Percentiles rank a stretch among this genome's conserved stretches.
Evolutionary conservation across 1,140 invertebrate species (phyloP).

Genomic region (Trichomalopsis sarcophagae): DNA sequence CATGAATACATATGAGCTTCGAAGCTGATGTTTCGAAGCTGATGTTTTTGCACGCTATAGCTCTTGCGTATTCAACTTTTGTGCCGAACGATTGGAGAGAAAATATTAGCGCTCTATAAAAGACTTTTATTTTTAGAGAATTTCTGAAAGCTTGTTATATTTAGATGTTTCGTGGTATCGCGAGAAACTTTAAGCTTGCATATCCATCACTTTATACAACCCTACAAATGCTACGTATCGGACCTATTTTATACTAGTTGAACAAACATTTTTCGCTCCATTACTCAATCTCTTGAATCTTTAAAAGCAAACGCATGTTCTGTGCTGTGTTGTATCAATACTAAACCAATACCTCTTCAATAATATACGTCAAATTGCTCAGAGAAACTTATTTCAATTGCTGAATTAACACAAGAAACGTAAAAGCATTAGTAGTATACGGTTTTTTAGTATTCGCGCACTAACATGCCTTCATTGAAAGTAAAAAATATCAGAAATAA

Average conservation of each 20-base stretch:
- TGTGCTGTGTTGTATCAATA: background rate
- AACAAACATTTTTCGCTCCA: background rate
- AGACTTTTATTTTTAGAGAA: too few relatives aligned
- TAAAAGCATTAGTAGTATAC: background rate
- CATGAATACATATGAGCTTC: slow-evolving; percentile 64
- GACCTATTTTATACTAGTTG: too few relatives aligned
- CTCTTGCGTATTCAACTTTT: too few relatives aligned
- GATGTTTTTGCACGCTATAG: too few relatives aligned
- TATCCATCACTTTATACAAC: background rate
- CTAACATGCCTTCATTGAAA: background rate
- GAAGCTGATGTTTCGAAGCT: too few relatives aligned
- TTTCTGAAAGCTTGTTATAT: background rate
- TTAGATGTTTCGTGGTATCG: background rate
- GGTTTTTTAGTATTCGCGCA: background rate
- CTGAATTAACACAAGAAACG: background rate
- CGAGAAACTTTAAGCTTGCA: background rate
- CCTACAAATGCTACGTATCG: background rate
- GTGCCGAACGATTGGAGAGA: too few relatives aligned
- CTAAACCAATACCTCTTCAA: background rate
- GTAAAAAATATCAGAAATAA: background rate
- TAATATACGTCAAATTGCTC: background rate
- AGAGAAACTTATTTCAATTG: background rate
- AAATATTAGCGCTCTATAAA: too few relatives aligned
- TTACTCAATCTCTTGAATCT: background rate
- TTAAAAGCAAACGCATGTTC: background rate